Conservation (phyloP, 2,797 vertebrate species). For the Pyrrhura leucotis region DNA sequence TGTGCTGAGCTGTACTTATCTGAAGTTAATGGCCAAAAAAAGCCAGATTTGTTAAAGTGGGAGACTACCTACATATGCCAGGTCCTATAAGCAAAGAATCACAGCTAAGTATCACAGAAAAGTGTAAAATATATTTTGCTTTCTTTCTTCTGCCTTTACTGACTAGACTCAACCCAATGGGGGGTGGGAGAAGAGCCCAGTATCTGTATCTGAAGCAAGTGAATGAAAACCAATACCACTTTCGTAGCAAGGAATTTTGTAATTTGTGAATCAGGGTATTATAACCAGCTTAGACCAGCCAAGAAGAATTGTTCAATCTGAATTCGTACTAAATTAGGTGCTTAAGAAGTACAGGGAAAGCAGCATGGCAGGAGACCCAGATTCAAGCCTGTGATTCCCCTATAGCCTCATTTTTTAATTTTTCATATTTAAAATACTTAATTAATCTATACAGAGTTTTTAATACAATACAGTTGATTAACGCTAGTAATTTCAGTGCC, state of each 20-base stretch:
- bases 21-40: neutral
- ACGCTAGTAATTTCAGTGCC: slow-evolving; percentile 62
- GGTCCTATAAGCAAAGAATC: neutral
- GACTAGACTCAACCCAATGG: neutral
- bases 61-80: neutral
- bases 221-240: neutral
- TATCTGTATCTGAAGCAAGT: neutral
- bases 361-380: neutral
- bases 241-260: neutral
- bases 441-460: slow-evolving; percentile 71
- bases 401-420: slow-evolving; percentile 8
- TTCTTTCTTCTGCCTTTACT: neutral
- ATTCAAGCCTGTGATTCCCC: neutral
- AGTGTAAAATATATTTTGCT: neutral
- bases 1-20: neutral
- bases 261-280: neutral
- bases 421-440: slow-evolving; percentile 65
- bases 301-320: slow-evolving; percentile 27
- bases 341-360: neutral
- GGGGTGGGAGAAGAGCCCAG: fast-evolving
- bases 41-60: neutral
- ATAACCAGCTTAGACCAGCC: neutral
- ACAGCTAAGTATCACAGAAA: neutral
- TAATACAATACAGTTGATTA: slow-evolving; percentile 75
- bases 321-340: slow-evolving; percentile 32